Conservation (phyloP, 2,888 invertebrate genomes). For the Synanthedon vespiformis region DNA sequence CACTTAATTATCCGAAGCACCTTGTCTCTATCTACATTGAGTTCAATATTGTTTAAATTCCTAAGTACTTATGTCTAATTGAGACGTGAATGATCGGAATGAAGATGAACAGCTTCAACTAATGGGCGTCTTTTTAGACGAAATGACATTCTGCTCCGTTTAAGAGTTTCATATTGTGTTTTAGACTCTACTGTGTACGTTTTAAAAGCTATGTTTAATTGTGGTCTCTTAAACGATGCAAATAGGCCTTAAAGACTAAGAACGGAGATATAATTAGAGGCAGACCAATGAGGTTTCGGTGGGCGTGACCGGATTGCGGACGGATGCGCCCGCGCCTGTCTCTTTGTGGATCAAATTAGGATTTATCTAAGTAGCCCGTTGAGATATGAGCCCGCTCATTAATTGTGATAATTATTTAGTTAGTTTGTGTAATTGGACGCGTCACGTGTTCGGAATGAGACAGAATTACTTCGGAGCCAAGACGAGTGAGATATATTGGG, state of each 20-base stretch:
- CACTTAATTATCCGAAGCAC: slow-evolving; percentile 5
- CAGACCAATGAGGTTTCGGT: slow-evolving; percentile 46
- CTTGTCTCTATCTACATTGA: slow-evolving; percentile 15
- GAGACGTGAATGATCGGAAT: slow-evolving; percentile 46
- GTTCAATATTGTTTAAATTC: slow-evolving; percentile 20
- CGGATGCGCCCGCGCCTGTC: slow-evolving; percentile 35
- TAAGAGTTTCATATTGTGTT: slow-evolving; percentile 1
- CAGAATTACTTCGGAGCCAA: background rate
- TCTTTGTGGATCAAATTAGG: slow-evolving; percentile 43
- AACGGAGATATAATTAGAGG: slow-evolving; percentile 58
- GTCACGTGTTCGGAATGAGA: slow-evolving; percentile 25
- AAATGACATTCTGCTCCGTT: slow-evolving; percentile 37
- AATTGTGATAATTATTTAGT: slow-evolving; percentile 70
- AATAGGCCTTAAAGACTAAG: slow-evolving; percentile 51
- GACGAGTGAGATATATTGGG: background rate
- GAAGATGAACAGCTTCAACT: slow-evolving; percentile 59
- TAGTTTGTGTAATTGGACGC: slow-evolving; percentile 57
- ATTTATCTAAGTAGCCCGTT: slow-evolving; percentile 51
- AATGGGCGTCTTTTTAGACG: slow-evolving; percentile 65
- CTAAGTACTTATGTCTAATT: slow-evolving; percentile 17
- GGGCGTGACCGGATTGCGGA: slow-evolving; percentile 34
- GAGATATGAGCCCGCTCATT: slow-evolving; percentile 56
- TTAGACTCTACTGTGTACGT: background rate
- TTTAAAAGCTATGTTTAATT: slow-evolving; percentile 9
- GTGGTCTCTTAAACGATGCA: slow-evolving; percentile 50